Conservation (phyloP, 2,888 invertebrate species). For the Platycnemis pennipes region DNA sequence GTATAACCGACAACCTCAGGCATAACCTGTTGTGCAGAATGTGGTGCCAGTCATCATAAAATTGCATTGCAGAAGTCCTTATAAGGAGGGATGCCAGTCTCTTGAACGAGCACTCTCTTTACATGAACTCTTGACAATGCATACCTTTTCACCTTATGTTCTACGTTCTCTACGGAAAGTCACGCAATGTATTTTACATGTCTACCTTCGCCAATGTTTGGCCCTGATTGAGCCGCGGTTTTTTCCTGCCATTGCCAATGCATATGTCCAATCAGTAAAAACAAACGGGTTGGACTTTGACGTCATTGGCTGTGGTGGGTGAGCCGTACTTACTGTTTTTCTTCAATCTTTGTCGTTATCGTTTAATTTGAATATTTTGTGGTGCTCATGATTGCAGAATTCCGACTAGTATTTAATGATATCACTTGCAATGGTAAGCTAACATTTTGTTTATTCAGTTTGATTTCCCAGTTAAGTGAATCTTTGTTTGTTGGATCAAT, state of each 20-base stretch:
- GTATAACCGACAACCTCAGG: constrained; percentile 49
- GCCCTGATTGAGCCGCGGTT: constrained; percentile 63
- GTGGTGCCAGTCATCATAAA: constrained; percentile 63
- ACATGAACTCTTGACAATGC: constrained; percentile 67
- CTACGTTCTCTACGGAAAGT: constrained; percentile 50
- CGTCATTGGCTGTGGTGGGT: constrained; percentile 77
- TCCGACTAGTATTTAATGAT: constrained; percentile 53
- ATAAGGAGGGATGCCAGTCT: constrained; percentile 65
- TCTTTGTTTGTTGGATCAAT: constrained; percentile 14
- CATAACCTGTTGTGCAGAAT: constrained; percentile 63
- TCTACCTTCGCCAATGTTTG: constrained; percentile 46
- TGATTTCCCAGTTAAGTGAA: background rate
- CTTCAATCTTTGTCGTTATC: constrained; percentile 44
- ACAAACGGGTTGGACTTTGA: constrained; percentile 78
- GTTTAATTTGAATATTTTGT: constrained; percentile 50
- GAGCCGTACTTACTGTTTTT: constrained; percentile 66
- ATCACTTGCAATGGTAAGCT: constrained; percentile 54
- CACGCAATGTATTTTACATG: constrained; percentile 40
- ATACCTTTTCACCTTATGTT: constrained; percentile 52
- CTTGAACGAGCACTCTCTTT: constrained; percentile 64
- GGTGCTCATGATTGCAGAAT: constrained; percentile 64
- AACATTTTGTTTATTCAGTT: constrained; percentile 41
- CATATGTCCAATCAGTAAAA: constrained; percentile 77
- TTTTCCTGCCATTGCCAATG: constrained; percentile 76
- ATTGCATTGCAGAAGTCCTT: constrained; percentile 66